Base-by-base conservation (phyloP, 2,113 vertebrate genomes). In the Leptobrachium leishanense region DNA sequence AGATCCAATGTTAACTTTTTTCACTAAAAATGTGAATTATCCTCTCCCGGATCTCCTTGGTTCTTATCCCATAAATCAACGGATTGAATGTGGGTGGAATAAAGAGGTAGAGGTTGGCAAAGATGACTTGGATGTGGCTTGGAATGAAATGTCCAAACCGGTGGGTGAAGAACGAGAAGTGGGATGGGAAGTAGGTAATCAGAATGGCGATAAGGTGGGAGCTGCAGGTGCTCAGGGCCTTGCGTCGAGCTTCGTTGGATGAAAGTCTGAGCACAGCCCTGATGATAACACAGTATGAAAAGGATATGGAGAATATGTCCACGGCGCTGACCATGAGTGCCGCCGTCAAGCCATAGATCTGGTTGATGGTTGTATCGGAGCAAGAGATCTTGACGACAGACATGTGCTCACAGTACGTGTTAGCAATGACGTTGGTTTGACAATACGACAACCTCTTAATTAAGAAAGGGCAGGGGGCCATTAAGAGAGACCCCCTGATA, bases 141-240 rank as follows among this genome's bases (percentile, higher is more conserved):
- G 79, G 63, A 42, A 81, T 67, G 53, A 59, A 70, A 2, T 75
- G 79, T 15, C 76, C 76, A 70, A 77, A 70, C 50, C 70, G 59
- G 40, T 80, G 72, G 65, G 68, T 2, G 54, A 88, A 84, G 53
- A 86, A 85, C 11, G 77, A 82, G 43, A 85, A 86, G 70, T 88
- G 84, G 40, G 82, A 79, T 54, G 84, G 82, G 7, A 83, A 42
- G 44, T 78, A 78, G n/a, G 62, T 59, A 20, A 71, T 62, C n/a
- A 78, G 53, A 6, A 78, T 71, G 6, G 71, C 76, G 43, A 68
- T 62, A 11, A 78, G 13, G 40, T 78, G 76, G 12, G 76, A 53
- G 40, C 66, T 67, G 13, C 76, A 77, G 10, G 76, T 77, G 43
- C 55, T 15, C 41, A 77, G 5, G 9, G 76, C 76, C 54, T 71